Conservation (phyloP, 2,888 invertebrate species). For the Camptogramma bilineatum region DNA sequence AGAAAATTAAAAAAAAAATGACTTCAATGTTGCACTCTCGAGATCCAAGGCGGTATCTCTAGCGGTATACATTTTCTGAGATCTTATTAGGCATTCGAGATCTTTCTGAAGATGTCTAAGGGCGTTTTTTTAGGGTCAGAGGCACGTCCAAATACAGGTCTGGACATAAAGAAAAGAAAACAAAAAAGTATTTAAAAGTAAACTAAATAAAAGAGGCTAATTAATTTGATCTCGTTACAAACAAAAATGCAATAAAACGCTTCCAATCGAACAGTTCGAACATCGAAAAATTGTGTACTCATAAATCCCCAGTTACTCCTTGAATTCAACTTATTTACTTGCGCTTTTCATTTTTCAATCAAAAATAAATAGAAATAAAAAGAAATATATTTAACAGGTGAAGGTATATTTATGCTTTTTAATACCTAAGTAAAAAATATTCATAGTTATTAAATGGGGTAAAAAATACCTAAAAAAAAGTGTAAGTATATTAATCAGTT, state of each 20-base stretch:
- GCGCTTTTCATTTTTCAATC: too few species aligned
- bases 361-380: not conserved
- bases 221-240: constrained; percentile 33
- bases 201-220: constrained; percentile 1
- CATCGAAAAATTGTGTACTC: not conserved
- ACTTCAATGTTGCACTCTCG: too few species aligned
- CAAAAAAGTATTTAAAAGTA: not conserved
- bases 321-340: not conserved
- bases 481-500: not conserved
- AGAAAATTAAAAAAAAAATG: too few species aligned
- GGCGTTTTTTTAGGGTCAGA: too few species aligned
- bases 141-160: too few species aligned
- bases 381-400: constrained; percentile 11
- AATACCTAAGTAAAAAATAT: not conserved
- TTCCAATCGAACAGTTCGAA: not conserved
- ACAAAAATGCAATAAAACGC: constrained; percentile 11
- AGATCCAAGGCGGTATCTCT: too few species aligned
- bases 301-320: not conserved
- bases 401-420: constrained; percentile 6
- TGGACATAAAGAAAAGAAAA: not conserved
- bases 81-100: too few species aligned
- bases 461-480: constrained; percentile 1
- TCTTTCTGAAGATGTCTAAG: too few species aligned
- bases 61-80: too few species aligned
- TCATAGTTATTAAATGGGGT: not conserved